Percentiles rank a stretch among this genome's conserved stretches.
Conservation (phyloP, 2,113 vertebrate species). For the Leptocoma aspasia region DNA sequence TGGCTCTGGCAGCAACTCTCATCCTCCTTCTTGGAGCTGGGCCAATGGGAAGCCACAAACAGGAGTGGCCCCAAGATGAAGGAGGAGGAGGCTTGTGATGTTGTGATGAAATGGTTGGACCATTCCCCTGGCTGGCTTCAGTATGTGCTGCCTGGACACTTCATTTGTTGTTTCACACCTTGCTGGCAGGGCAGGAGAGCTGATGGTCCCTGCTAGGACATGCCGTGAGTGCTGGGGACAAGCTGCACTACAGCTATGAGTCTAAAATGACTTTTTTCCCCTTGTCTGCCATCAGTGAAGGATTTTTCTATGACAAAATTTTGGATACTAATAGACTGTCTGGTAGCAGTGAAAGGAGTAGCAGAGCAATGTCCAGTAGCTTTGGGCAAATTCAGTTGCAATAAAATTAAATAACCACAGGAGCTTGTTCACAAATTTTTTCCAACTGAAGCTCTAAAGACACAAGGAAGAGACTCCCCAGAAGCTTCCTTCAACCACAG, state of each 20-base stretch:
- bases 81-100: background rate
- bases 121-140: background rate
- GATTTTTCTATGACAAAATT: background rate
- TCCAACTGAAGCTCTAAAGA: background rate
- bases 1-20: background rate
- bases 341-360: background rate
- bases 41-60: background rate
- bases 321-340: background rate
- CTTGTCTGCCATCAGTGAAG: background rate
- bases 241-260: fast-evolving
- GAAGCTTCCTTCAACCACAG: background rate
- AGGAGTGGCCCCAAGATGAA: background rate
- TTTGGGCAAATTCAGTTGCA: background rate
- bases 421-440: background rate
- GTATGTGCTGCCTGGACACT: background rate
- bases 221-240: background rate
- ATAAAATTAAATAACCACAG: background rate
- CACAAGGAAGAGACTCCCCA: background rate
- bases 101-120: background rate
- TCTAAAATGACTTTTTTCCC: background rate
- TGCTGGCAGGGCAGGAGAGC: background rate
- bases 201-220: background rate
- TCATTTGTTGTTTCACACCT: background rate
- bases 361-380: background rate
- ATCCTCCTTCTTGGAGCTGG: background rate